Evolutionary conservation across 2,888 invertebrate genomes (phyloP), one percentile per base, ranked within the genome.

Genomic region (Scrobipalpa costella): DNA sequence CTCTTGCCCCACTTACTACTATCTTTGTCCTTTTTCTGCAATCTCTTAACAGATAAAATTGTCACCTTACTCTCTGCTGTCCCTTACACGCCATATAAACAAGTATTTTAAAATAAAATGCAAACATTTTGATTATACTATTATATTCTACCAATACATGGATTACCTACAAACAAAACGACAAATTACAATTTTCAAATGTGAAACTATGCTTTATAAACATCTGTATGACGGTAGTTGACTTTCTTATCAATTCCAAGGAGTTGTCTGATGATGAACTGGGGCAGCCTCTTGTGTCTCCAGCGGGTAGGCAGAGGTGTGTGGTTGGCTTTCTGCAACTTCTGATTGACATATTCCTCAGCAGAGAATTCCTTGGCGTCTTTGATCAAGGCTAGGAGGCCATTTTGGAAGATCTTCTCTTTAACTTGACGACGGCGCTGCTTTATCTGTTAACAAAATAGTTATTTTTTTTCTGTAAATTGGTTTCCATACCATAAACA

Each of bases 371-470:
- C 91, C 68, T 96, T 94, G 0, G 96, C 97, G 55, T 93, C 88
- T 79, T 94, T 94, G 11, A 96, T 93, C 79, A 95, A 92, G 0
- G 92, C 88, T 63, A 96, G 85, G 0, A 97, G 88, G 62, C 92
- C 92, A 0, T 94, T 94, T 74, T 97, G 95, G 84, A 97, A 97
- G 6, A 83, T 87, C 76, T 95, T 97, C 77, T 97, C 97, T 78
- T 95, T 97, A 57, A 92, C 92, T 77, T 95, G 87, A 76, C 95
- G 95, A 61, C 96, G 93, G 19, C 93, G 93, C 74, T 95, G 94
- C 63, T 94, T 92, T 33, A 93, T 76, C 94, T 94, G 79, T 3
- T 88, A 89, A 5, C 27, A 61, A 27, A 17, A 49, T 3, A 49
- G 15, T 3, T n/a, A 44, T 11, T 13, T 34, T 34, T 34, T 34